These are phyloP conservation scores for Acipenser ruthenus DNA, from an alignment of 2,797 vertebrate species.

Conservation along the genomic window DNA sequence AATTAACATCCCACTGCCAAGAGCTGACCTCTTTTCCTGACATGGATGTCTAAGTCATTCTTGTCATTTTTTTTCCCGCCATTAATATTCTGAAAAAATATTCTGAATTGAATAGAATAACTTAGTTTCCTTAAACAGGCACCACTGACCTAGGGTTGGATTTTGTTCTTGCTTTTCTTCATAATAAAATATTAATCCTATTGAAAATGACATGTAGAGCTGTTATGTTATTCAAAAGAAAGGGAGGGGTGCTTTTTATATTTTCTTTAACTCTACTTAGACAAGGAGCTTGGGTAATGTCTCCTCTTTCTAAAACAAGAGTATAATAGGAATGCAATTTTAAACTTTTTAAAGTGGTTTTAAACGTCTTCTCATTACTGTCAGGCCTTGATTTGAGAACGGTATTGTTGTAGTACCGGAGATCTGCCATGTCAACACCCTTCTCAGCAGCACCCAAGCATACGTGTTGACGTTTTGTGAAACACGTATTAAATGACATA, in stretches of 20 bases:
- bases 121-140: slow-evolving; percentile 82
- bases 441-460: no score
- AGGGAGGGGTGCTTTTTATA: slow-evolving; percentile 24
- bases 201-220: slow-evolving; percentile 68
- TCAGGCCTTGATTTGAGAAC: no score
- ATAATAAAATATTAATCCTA: slow-evolving; percentile 91
- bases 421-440: no score
- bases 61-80: slow-evolving; percentile 66
- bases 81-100: slow-evolving; percentile 37
- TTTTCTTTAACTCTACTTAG: no score
- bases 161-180: slow-evolving; percentile 79
- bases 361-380: no score
- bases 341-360: no score
- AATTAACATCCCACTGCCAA: slow-evolving; percentile 82
- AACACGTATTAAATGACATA: no score
- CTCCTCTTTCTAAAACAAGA: no score
- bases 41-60: slow-evolving; percentile 76
- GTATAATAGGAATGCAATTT: no score
- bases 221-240: slow-evolving; percentile 51
- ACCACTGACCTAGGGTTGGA: slow-evolving; percentile 78
- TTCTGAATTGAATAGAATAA: slow-evolving; percentile 74
- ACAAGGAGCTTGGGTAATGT: no score
- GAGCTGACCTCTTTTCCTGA: slow-evolving; percentile 83
- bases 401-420: no score
- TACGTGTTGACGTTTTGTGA: no score